Conservation (phyloP, 2,888 invertebrate species). For the Eristalis arbustorum region DNA sequence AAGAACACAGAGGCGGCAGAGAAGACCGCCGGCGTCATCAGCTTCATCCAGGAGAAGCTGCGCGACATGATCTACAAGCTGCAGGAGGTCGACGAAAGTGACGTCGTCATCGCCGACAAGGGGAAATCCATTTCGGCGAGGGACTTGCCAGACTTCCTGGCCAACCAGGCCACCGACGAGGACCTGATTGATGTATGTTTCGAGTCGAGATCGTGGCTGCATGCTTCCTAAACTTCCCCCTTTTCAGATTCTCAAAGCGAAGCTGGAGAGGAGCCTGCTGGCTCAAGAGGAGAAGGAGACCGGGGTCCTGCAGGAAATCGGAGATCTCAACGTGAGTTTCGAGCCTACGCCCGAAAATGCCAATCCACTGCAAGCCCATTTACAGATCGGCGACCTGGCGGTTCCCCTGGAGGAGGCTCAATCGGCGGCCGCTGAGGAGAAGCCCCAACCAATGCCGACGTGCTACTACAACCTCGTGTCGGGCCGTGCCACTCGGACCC, state of each 20-base stretch:
- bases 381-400: slow-evolving; percentile 72
- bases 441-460: slow-evolving; percentile 79
- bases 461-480: slow-evolving; percentile 79
- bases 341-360: neutral
- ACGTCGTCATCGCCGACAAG: slow-evolving; percentile 74
- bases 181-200: slow-evolving; percentile 76
- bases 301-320: slow-evolving; percentile 39
- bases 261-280: slow-evolving; percentile 76
- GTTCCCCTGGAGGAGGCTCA: slow-evolving; percentile 74
- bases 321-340: slow-evolving; percentile 71
- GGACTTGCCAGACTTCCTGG: slow-evolving; percentile 76
- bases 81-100: slow-evolving; percentile 79
- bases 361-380: neutral
- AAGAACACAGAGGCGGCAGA: slow-evolving; percentile 78
- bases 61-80: slow-evolving; percentile 79
- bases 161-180: slow-evolving; percentile 75
- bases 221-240: neutral
- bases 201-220: too few species aligned
- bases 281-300: slow-evolving; percentile 73
- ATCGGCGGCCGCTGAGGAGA: slow-evolving; percentile 75
- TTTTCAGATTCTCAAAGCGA: slow-evolving; percentile 77
- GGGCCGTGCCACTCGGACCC: slow-evolving; percentile 77
- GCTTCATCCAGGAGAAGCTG: slow-evolving; percentile 78
- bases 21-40: slow-evolving; percentile 76
- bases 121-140: slow-evolving; percentile 74